phyloP scores from a whole-genome alignment of 1,140 invertebrate genomes.

The Cotesia glomerata region DNA sequence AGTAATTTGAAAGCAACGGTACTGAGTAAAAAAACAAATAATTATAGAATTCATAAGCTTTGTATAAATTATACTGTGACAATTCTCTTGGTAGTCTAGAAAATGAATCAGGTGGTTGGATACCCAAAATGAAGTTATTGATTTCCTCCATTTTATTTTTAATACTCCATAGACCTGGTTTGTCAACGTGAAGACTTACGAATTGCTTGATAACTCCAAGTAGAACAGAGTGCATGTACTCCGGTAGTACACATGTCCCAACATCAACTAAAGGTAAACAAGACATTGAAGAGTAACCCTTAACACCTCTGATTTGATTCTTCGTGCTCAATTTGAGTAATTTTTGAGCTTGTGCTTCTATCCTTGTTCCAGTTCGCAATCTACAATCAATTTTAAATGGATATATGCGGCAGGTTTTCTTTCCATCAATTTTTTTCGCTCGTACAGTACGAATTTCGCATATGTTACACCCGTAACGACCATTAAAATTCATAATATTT shows the following conservation, averaged over 20 bases:
- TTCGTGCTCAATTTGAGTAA: not conserved
- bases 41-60: slow-evolving; percentile 36
- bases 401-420: not conserved
- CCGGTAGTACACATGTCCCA: slow-evolving; percentile 32
- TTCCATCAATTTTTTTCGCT: slow-evolving; percentile 5
- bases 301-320: slow-evolving; percentile 30
- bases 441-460: slow-evolving; percentile 25
- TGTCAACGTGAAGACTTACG: slow-evolving; percentile 12
- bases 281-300: slow-evolving; percentile 29
- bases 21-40: slow-evolving; percentile 38
- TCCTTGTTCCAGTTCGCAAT: not conserved
- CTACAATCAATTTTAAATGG: not conserved
- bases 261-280: slow-evolving; percentile 33
- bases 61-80: slow-evolving; percentile 29
- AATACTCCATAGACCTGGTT: slow-evolving; percentile 28
- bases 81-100: slow-evolving; percentile 27
- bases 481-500: slow-evolving; percentile 30
- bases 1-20: slow-evolving; percentile 23
- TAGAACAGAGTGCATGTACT: slow-evolving; percentile 41
- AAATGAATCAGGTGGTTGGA: slow-evolving; percentile 34
- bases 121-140: slow-evolving; percentile 25
- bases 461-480: slow-evolving; percentile 20
- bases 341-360: not conserved
- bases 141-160: slow-evolving; percentile 14
- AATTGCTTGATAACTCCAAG: slow-evolving; percentile 34